Evolutionary conservation across 1,140 invertebrate genomes (phyloP), one percentile per base, ranked within the genome.

Genomic region (Thaumetopoea pityocampa): DNA sequence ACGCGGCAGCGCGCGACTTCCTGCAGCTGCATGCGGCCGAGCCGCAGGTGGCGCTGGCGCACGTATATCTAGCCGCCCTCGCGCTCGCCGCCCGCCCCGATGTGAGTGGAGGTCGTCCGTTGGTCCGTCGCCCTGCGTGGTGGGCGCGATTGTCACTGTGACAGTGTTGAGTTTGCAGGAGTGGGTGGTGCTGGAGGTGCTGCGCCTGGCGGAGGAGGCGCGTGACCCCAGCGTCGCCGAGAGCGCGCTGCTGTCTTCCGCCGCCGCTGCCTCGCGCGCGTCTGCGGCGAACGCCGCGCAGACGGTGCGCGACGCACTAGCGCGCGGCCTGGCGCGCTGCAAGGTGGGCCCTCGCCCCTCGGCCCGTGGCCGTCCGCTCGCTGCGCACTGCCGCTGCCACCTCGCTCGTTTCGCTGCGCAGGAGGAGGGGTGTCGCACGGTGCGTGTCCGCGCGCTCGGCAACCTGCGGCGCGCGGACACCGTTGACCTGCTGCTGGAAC

Each of bases 1-100:
- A 89, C 49, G 94, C 94, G 60, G 89, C 92, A 54, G 90, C 90
- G 17, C 80, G 88, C 38, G 36, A 14, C 5, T 45, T 50, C 33
- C 36, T 65, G 38, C 51, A 51, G 20, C 55, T 68, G 38, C 20
- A 17, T 0, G 23, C 14, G 4, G n/a, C 4, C 6, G 55, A 51
- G 26, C 48, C 56, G 24, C 27, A 51, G 22, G 33, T n/a, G 5
- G 15, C 14, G 9, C 51, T 42, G 5, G 47, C 45, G 9, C 22
- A 4, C 12, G 30, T 17, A 7, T 58, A 53, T 35, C 49, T 57
- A 12, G 43, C 36, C 11, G 51, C 54, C 17, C 17, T 60, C 20
- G 38, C 55, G 5, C 44, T 57, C 5, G 34, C 55, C 16, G 10
- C 8, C 19, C 10, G n/a, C 8, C 37, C 36, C 8, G 18, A 36